Base-by-base conservation (phyloP, 2,888 invertebrate genomes). In the Neoascia interrupta region DNA sequence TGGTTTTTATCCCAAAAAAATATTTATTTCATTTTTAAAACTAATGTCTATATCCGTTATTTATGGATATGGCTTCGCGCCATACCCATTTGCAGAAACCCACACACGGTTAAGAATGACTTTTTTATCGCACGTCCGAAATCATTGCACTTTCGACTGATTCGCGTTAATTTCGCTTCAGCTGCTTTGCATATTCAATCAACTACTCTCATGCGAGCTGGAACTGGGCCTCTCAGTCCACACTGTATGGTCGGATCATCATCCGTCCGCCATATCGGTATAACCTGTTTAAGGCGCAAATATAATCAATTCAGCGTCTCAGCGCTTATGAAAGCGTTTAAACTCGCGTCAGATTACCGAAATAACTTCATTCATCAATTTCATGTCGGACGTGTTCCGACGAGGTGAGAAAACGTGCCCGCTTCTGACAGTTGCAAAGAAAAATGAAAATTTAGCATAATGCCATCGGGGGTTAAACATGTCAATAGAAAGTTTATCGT, bases 341-440 rank as follows among this genome's bases (percentile, higher is more conserved):
- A 39, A 34, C 56, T 51, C 70, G n/a, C 60, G 76, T 79, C 72
- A 36, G 76, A 79, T 79, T 66, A 43, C 49, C 58, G 21, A 72
- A 79, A 79, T 72, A 79, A 79, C 64, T 79, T 79, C 76, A 79
- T 72, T 79, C 72, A 79, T 79, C 76, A 79, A 79, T 43, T 79
- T 60, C 26, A 36, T 60, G 72, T 72, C 60, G 72, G 76, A 79
- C 76, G 76, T 79, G 76, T 53, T 53, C 61, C 58, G 58, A 5
- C n/a, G n/a, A n/a, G n/a, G n/a, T n/a, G n/a, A n/a, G n/a, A n/a
- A n/a, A n/a, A n/a, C n/a, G n/a, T n/a, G n/a, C n/a, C n/a, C n/a
- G n/a, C n/a, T n/a, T n/a, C n/a, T n/a, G n/a, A n/a, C n/a, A n/a
- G n/a, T n/a, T n/a, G n/a, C n/a, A n/a, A n/a, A n/a, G n/a, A n/a